Conservation (phyloP, 2,797 vertebrate genomes). For the Acipenser transmontanus region DNA sequence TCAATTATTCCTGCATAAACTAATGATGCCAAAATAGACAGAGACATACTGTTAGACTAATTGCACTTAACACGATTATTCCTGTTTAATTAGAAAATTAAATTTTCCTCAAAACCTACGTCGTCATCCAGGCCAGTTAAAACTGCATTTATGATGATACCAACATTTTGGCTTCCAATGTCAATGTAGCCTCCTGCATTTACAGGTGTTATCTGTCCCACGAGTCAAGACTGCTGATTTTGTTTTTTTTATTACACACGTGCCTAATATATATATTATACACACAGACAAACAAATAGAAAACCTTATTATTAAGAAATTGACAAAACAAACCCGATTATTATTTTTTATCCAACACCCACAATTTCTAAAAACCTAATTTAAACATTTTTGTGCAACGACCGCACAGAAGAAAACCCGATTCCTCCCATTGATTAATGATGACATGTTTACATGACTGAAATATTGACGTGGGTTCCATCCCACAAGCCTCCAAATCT, state of each 20-base stretch:
- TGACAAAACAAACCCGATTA: too few relatives aligned
- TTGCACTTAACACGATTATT: constrained; percentile 34
- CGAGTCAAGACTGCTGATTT: constrained; percentile 34
- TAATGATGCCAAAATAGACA: constrained; percentile 14
- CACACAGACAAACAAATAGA: background rate
- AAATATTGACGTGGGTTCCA: too few relatives aligned
- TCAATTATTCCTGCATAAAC: constrained; percentile 29
- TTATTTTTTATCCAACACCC: too few relatives aligned
- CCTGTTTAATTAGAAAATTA: constrained; percentile 29
- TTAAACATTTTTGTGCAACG: too few relatives aligned
- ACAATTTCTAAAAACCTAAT: too few relatives aligned
- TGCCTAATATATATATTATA: background rate
- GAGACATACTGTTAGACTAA: constrained; percentile 16
- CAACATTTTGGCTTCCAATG: constrained; percentile 3
- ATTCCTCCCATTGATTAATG: too few relatives aligned
- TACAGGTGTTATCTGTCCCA: constrained; percentile 32
- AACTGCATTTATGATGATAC: background rate
- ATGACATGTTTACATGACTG: too few relatives aligned
- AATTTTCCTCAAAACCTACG: constrained; percentile 25
- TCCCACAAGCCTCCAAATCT: too few relatives aligned
- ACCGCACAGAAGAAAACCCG: too few relatives aligned
- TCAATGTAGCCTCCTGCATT: constrained; percentile 16
- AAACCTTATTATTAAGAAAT: background rate
- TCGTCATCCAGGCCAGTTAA: constrained; percentile 2
- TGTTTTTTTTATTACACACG: background rate